Base-by-base conservation (phyloP, 2,888 invertebrate species). In the Phaonia tiefii region DNA sequence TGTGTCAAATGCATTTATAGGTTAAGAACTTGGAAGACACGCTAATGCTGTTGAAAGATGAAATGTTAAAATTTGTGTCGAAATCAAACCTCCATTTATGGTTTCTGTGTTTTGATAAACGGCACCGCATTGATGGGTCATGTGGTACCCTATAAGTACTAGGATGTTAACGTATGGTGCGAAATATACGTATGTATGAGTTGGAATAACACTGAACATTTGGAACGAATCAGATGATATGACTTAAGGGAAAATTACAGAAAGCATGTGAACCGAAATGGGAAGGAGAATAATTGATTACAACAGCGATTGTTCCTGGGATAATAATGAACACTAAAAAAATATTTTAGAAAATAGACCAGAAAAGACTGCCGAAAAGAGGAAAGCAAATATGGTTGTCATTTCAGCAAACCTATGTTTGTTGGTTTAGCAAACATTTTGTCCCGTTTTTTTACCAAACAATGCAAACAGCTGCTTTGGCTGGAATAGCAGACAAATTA, bases 1-100 rank as follows among this genome's bases (percentile, higher is more conserved):
- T 78, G 65, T 70, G 74, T 74, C 54, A 74, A 69, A 70, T 74
- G 15, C 39, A 63, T 78, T 67, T 78, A 65, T 49, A 60, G 17
- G 11, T 56, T 58, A 44, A 72, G 17, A 31, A 26, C 58, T 37
- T 39, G 11, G 39, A 58, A 58, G 46, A 67, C 37, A 67, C 42
- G 39, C 39, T 42, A n/a, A 44, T 22, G 56, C 42, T n/a, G 42
- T 2, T 22, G 10, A 20, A 60, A 58, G 42, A 39, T 22, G 22
- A 42, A 39, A 63, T 42, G 11, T 63, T 63, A 22, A 11, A 42
- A 42, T 42, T 39, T 63, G 42, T 37, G 63, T 17, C 42, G 42
- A 4, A 63, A 22, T 37, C 63, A 39, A 63, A 42, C 42, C 13
- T 11, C 39, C 11, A 63, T 42, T 63, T 63, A 63, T 42, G 42